Evolutionary conservation across 2,888 invertebrate genomes (phyloP).

Genomic region (Hartigia nigra): DNA sequence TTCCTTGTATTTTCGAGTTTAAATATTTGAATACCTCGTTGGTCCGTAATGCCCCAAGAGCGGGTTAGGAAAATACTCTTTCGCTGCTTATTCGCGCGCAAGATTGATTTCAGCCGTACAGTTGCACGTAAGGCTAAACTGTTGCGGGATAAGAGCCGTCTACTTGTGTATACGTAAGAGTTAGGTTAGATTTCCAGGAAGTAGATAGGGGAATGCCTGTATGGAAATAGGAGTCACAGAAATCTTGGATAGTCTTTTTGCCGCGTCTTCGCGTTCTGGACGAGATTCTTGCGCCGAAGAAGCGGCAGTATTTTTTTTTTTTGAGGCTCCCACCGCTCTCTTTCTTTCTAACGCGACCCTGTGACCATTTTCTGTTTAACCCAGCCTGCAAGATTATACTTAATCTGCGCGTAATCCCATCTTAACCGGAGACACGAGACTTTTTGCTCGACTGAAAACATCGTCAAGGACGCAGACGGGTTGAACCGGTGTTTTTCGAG

Average conservation of each 20-base stretch:
- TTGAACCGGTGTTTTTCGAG: neutral
- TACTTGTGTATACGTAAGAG: neutral
- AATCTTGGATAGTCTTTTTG: neutral
- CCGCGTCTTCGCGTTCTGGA: neutral
- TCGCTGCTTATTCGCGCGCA: slow-evolving; percentile 44
- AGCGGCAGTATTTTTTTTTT: neutral
- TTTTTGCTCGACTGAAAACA: neutral
- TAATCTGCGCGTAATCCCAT: neutral
- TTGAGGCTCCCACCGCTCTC: no score
- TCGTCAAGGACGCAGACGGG: neutral
- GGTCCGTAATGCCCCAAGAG: slow-evolving; percentile 21
- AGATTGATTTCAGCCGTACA: neutral
- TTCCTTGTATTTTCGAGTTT: slow-evolving; percentile 63
- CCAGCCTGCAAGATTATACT: neutral
- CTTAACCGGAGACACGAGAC: neutral
- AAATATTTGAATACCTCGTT: slow-evolving; percentile 64
- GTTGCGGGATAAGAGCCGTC: neutral
- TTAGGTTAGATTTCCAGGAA: neutral
- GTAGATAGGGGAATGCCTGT: neutral
- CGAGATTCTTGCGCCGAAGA: neutral
- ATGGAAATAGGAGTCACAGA: neutral
- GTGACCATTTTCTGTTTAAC: neutral
- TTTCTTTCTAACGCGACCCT: neutral
- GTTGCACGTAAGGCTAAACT: neutral
- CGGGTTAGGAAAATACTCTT: slow-evolving; percentile 57